Percentiles rank a stretch among this genome's conserved stretches.
Evolutionary conservation across 2,113 vertebrate genomes (phyloP).

Genomic region (Mustela lutreola): DNA sequence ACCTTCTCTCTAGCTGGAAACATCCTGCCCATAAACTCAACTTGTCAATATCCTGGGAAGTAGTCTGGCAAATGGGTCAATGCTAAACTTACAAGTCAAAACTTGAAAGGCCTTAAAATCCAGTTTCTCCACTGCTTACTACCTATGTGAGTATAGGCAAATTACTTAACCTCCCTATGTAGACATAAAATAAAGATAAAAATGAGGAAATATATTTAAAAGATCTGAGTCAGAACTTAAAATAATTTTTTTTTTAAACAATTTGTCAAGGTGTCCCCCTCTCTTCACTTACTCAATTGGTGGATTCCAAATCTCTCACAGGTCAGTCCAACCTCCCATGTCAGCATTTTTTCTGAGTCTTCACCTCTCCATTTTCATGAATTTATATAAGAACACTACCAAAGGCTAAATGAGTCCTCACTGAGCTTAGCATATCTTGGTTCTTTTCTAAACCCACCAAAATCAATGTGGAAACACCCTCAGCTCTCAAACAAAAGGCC

Average conservation of each 20-base stretch:
- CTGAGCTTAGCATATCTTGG: neutral
- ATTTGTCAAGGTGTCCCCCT: neutral
- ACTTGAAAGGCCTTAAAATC: neutral
- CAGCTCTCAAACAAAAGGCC: neutral
- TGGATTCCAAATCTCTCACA: neutral
- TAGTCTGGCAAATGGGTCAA: neutral
- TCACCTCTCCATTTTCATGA: neutral
- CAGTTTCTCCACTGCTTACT: neutral
- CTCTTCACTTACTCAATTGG: neutral
- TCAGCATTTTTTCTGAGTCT: neutral
- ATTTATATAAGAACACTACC: neutral
- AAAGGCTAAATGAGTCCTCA: neutral
- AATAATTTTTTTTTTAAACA: neutral
- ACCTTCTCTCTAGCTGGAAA: neutral
- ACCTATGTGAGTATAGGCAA: neutral
- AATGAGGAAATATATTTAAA: neutral
- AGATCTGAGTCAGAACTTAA: neutral
- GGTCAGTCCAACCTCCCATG: neutral
- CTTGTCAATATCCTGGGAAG: neutral
- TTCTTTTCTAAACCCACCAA: conserved; percentile 23
- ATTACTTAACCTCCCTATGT: neutral
- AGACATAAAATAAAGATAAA: neutral
- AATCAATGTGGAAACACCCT: neutral
- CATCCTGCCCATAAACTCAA: neutral
- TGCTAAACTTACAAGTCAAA: neutral